Conservation (phyloP, 2,113 vertebrate species). For the Aramus guarauna region DNA sequence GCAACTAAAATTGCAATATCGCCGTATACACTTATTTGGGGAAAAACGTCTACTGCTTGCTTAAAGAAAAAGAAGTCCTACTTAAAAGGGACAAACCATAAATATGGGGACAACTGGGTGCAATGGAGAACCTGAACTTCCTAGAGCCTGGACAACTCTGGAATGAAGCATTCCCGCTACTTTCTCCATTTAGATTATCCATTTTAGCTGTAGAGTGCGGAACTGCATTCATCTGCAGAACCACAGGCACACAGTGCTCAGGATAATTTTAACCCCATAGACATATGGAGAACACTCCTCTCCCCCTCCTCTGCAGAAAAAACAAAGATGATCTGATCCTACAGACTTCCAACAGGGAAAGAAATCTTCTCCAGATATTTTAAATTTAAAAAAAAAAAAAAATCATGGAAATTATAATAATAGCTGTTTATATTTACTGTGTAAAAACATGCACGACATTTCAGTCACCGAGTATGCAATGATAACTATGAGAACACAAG, state of each 20-base stretch:
- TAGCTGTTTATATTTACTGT: background rate
- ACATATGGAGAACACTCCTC: slow-evolving; percentile 24
- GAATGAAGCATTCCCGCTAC: background rate
- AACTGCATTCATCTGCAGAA: background rate
- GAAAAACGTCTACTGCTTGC: background rate
- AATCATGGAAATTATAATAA: background rate
- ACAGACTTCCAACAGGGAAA: background rate
- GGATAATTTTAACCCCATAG: background rate
- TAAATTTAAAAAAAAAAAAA: background rate
- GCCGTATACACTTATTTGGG: background rate
- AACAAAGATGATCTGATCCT: background rate
- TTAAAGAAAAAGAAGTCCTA: background rate
- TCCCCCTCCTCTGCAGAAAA: slow-evolving; percentile 16
- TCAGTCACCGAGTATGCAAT: background rate
- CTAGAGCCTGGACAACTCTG: accelerated
- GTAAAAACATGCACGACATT: background rate
- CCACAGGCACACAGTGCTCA: background rate
- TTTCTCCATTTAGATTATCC: background rate
- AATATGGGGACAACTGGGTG: accelerated
- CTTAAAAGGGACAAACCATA: background rate
- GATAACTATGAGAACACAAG: background rate
- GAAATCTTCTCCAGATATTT: background rate
- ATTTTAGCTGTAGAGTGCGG: background rate
- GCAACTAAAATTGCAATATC: background rate
- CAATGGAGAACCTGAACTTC: background rate